These are phyloP conservation scores for Brachypteracias leptosomus DNA, from an alignment of 2,113 vertebrate genomes.

Conservation along the genomic window DNA sequence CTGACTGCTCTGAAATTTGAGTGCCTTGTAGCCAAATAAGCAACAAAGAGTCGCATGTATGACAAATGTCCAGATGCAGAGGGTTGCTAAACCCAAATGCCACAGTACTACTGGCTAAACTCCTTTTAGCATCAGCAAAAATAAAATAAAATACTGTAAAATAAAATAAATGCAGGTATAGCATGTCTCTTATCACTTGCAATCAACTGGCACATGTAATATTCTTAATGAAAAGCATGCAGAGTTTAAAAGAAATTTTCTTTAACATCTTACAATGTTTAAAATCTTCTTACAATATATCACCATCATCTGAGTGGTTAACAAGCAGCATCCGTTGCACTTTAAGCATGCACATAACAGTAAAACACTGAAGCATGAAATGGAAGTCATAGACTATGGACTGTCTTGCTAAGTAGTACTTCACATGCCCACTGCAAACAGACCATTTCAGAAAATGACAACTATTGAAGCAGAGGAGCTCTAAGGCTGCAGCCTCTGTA, in stretches of 20 bases:
- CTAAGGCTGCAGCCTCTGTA: neutral
- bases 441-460: neutral
- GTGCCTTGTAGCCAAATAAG: neutral
- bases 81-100: neutral
- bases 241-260: neutral
- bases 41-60: neutral
- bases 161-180: neutral
- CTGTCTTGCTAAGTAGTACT: neutral
- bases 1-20: neutral
- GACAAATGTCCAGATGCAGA: neutral
- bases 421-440: neutral
- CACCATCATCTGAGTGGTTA: neutral
- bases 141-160: neutral
- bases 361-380: constrained; percentile 19
- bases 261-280: too few relatives aligned
- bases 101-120: neutral
- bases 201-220: neutral
- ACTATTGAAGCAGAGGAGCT: neutral
- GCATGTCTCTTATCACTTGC: neutral
- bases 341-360: neutral
- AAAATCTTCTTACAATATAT: neutral
- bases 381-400: neutral
- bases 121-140: neutral
- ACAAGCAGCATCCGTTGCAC: neutral
- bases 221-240: neutral